Conservation (phyloP, 2,113 vertebrate genomes). For the Brachionichthys hirsutus region DNA sequence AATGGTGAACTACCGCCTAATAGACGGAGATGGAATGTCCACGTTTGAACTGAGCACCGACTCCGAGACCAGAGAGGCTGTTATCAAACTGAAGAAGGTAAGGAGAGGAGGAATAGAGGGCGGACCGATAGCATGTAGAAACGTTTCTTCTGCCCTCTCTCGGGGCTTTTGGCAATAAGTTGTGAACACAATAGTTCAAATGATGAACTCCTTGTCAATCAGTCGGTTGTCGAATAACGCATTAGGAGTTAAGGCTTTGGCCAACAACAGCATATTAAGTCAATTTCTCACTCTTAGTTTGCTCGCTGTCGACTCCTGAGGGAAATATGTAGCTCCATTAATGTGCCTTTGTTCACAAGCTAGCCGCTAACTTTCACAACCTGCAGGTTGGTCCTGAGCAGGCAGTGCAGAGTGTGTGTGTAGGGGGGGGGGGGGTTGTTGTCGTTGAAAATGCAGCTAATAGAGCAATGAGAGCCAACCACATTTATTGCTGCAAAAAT, state of each 20-base stretch:
- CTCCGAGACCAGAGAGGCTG: constrained; percentile 92
- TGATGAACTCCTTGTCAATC: background rate
- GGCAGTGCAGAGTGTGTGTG: background rate
- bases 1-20: constrained; percentile 87
- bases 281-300: background rate
- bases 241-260: background rate
- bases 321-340: background rate
- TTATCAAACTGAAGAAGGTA: constrained; percentile 96
- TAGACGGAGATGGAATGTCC: constrained; percentile 89
- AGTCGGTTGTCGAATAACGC: background rate
- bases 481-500: background rate
- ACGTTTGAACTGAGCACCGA: constrained; percentile 91
- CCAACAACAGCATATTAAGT: no score
- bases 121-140: no score
- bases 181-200: no score
- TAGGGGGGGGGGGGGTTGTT: background rate
- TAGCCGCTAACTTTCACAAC: background rate
- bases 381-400: background rate
- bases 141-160: no score
- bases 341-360: background rate
- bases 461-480: background rate
- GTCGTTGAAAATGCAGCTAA: background rate
- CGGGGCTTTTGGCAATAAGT: no score
- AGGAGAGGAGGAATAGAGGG: constrained; percentile 8
- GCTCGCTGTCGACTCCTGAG: background rate